These are phyloP conservation scores for Bergia puertoricense DNA, from an alignment of 92 coral and sea anemone genomes.

Conservation along the genomic window DNA sequence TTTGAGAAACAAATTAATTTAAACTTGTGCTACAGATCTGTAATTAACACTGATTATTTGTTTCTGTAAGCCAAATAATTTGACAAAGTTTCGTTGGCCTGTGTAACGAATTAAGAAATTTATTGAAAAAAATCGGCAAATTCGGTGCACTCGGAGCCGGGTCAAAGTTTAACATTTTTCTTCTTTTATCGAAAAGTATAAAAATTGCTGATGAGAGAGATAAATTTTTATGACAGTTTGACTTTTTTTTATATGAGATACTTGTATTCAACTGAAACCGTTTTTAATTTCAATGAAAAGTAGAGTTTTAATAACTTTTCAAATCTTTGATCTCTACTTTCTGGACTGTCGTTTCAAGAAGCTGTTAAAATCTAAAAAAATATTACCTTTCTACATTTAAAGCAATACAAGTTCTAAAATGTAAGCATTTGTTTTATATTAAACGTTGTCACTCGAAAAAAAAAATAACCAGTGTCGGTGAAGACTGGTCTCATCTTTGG, in stretches of 20 bases:
- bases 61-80: background rate
- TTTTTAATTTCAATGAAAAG: background rate
- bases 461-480: background rate
- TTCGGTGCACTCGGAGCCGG: background rate
- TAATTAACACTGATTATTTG: background rate
- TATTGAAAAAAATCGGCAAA: background rate
- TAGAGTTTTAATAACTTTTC: background rate
- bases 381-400: background rate
- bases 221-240: background rate
- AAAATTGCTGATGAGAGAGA: background rate
- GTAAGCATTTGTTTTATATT: background rate
- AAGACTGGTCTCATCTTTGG: background rate
- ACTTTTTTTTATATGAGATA: background rate
- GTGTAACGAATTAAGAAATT: background rate
- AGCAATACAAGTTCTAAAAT: background rate
- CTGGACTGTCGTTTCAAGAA: background rate
- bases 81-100: background rate
- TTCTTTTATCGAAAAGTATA: background rate
- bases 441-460: background rate
- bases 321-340: background rate
- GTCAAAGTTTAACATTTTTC: slow-evolving; percentile 6
- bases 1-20: slow-evolving; percentile 1
- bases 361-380: background rate
- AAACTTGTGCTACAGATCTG: background rate
- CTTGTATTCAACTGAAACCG: background rate